Evolutionary conservation across 2,113 vertebrate genomes (phyloP), one percentile per base, ranked within the genome.

Genomic region (Octodon degus): DNA sequence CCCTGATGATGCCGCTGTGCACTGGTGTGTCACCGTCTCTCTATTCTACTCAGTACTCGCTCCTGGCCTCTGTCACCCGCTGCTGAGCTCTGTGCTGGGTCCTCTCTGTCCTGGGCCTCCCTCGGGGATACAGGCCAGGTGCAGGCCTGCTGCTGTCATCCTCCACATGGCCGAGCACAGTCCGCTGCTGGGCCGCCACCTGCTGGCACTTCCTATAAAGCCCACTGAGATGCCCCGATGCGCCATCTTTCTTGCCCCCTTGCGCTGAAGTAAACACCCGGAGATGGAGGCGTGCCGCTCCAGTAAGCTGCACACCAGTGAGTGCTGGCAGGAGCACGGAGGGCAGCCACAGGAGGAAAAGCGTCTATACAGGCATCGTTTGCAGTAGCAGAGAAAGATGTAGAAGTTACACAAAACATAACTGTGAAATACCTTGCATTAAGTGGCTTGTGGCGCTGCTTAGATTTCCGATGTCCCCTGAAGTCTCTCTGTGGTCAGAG

Each of bases 231-330:
- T 24, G 2, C 67, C 67, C 32, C 16, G n/a, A n/a, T 19, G 32
- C 34, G 2, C 12, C 65, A 34, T 30, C 62, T 65, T 70, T 70
- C 32, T 32, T 32, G 12, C 17, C 67, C 16, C 67, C 16, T 19
- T n/a, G 67, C 5, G 34, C 67, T 17, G 10, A 22, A 74, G 72
- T 24, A 40, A 20, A 40, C 22, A 2, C 24, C 37, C 4, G 70
- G 19, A 74, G 72, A 24, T 5, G n/a, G 30, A 22, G 14, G 34
- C 13, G 13, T 68, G 13, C 70, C 9, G 10, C 70, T 20, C 37
- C 37, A 12, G 19, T 24, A 12, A 20, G 9, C n/a, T 24, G 13
- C 37, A 34, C 1, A 0, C 4, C n/a, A 40, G n/a, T 4, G 3
- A 22, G 70, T 4, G 19, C 37, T 74, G 10, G 70, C 17, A 24